A percentile compares a stretch with the other conserved stretches of the same genome.
Evolutionary conservation across 2,888 invertebrate genomes (phyloP).

Genomic region (Cosmia pyralina): DNA sequence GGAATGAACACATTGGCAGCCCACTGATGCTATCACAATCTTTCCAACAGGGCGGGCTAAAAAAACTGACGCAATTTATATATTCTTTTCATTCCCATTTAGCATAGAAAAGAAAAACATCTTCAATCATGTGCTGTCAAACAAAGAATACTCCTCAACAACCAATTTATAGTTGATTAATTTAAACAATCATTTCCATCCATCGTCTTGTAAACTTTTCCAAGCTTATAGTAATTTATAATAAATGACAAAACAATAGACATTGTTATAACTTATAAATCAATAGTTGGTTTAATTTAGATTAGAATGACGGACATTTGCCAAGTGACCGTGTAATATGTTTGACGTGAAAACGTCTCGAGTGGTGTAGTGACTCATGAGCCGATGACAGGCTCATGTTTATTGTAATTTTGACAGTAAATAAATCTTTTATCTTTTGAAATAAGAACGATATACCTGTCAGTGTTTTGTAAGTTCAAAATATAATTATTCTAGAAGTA

Average conservation of each 20-base stretch:
- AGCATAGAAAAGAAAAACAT: constrained; percentile 25
- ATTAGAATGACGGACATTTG: constrained; percentile 53
- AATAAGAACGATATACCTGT: constrained; percentile 29
- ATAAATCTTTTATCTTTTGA: constrained; percentile 34
- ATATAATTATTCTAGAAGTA: constrained; percentile 13
- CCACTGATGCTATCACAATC: neutral
- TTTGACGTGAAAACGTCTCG: constrained; percentile 36
- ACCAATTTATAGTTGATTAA: constrained; percentile 41
- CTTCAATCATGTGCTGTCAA: constrained; percentile 37
- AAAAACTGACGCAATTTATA: constrained; percentile 22
- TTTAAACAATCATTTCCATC: constrained; percentile 32
- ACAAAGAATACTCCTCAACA: constrained; percentile 20
- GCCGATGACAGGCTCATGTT: constrained; percentile 25
- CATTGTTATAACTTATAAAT: constrained; percentile 45
- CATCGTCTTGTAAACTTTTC: constrained; percentile 36
- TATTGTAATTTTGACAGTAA: constrained; percentile 37
- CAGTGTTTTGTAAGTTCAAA: constrained; percentile 32
- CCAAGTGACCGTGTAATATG: constrained; percentile 46
- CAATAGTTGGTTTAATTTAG: constrained; percentile 54
- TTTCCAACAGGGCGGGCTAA: neutral
- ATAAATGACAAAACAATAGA: constrained; percentile 40
- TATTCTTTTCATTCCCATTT: constrained; percentile 15
- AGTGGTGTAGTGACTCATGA: constrained; percentile 32
- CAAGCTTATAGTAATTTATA: constrained; percentile 19
- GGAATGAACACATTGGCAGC: neutral